Base-by-base conservation (phyloP, 2,113 vertebrate genomes). In the Nothocercus nigrocapillus region DNA sequence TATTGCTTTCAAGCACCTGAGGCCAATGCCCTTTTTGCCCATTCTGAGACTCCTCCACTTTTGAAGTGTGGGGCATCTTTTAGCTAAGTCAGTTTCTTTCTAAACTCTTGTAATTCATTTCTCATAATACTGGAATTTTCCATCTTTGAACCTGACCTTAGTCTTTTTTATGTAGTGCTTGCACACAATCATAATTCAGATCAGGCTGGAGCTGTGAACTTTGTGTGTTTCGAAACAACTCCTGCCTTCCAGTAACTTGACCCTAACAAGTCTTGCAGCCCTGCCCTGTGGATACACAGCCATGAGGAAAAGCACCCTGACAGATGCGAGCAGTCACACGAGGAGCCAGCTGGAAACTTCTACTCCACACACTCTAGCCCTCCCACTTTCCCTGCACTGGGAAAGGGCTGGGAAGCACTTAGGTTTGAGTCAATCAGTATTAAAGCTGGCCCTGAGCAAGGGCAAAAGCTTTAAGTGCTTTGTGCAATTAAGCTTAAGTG, bases 361-460 rank as follows among this genome's bases (percentile, higher is more conserved):
- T 1, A 0, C 49, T 34, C 42, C 21, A 14, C 22, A 42, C 40
- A 38, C 76, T 54, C 72, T 67, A 85, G 76, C 87, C 38, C 58
- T 87, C 22, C 4, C 2, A 38, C 47, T 30, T 47, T 36, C n/a
- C 0, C 34, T 4, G 19, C 0, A 0, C 58, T 61, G 51, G 8
- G 36, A 11, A 56, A 42, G 13, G 36, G 7, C 59, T 44, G 45
- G 62, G 78, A 8, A 86, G 42, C 70, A 49, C 45, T 68, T 61
- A 18, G n/a, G 13, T 2, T n/a, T 72, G 34, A 73, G 69, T 69
- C 62, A 47, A 4, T 45, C 25, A 2, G 17, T 59, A 66, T 40
- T 64, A 61, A 76, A 58, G 30, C 42, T 74, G 64, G 56, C 56
- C 13, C 30, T 56, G 47, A 59, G 20, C 1, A 0, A 75, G 5